phyloP scores from a whole-genome alignment of 2,797 vertebrate species.

The Borostomias antarcticus region DNA sequence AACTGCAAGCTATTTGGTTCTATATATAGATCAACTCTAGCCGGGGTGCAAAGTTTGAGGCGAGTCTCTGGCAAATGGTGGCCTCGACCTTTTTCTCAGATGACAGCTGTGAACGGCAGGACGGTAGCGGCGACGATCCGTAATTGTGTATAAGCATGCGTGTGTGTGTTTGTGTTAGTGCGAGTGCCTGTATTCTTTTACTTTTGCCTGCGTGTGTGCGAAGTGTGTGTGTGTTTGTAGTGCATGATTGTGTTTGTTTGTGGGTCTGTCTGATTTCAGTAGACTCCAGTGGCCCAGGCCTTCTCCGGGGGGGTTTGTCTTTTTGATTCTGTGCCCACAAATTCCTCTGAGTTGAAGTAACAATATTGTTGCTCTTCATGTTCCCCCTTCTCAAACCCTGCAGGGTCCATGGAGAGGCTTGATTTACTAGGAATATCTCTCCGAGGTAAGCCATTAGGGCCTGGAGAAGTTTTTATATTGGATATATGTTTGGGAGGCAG shows the following conservation, averaged over 20 bases:
- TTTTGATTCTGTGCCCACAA: conserved; percentile 53
- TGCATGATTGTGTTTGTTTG: conserved; percentile 40
- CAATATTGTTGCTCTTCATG: conserved; percentile 55
- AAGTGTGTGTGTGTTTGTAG: neutral
- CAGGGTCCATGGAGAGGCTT: conserved; percentile 39
- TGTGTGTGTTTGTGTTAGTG: conserved; percentile 3
- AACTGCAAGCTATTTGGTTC: conserved; percentile 19
- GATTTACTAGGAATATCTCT: conserved; percentile 44
- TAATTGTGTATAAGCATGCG: neutral
- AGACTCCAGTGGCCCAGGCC: conserved; percentile 34
- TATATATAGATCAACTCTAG: conserved; percentile 46
- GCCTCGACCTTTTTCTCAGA: conserved; percentile 23
- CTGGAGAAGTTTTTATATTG: conserved; percentile 35
- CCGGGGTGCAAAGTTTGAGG: conserved; percentile 27
- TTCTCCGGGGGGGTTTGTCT: conserved; percentile 41
- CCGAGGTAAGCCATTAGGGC: conserved; percentile 35
- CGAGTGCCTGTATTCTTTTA: too few relatives aligned
- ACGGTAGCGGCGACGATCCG: neutral
- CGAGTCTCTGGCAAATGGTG: conserved; percentile 22
- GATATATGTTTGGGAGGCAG: conserved; percentile 37
- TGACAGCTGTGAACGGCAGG: conserved; percentile 24
- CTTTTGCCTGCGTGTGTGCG: neutral
- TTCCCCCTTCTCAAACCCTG: conserved; percentile 43
- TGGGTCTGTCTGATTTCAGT: conserved; percentile 26
- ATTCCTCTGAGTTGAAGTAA: conserved; percentile 63